Base-by-base conservation (phyloP, 2,113 vertebrate species). In the Ornithorhynchus anatinus region DNA sequence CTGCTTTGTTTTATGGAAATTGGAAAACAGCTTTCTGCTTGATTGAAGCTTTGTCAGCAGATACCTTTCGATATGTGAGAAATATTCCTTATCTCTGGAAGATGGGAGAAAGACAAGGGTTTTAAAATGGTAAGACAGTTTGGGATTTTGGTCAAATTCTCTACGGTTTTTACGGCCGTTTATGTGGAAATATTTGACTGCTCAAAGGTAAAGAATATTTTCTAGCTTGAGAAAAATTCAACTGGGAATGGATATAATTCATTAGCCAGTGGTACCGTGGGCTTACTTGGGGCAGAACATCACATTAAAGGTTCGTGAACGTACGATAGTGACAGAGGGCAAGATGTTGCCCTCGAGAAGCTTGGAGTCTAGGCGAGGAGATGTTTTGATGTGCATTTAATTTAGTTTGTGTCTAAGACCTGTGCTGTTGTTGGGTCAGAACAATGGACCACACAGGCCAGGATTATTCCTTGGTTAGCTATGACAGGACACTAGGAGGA, bases 11-110 rank as follows among this genome's bases (percentile, higher is more conserved):
- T 94, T 94, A 95, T 94, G 93, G 91, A 95, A 94, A 95, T 94
- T 89, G 92, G 86, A 91, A 95, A 95, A 92, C 91, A 93, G 91
- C 92, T 95, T 96, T 95, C 92, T 94, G 89, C 92, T 90, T 95
- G 94, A 94, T 91, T 95, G 94, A 96, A 94, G 85, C 67, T 94
- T 95, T 94, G 94, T 94, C 92, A 94, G 87, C 84, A 89, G 84
- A 91, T 75, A 77, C 87, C 88, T 91, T 89, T 85, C 82, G 82
- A 89, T 84, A 87, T 86, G 85, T 88, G 89, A 93, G 88, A 94
- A 93, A 95, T 90, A 86, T 90, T 92, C 91, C 81, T 94, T 94
- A 91, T 90, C 78, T 89, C 68, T 89, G 69, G 75, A 79, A 91
- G 84, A 87, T 79, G 75, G 54, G 72, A 72, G 59, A 60, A 75